Percentiles rank a stretch among this genome's conserved stretches.
Conservation (phyloP, 2,888 invertebrate species). For the Itoplectis maculator region DNA sequence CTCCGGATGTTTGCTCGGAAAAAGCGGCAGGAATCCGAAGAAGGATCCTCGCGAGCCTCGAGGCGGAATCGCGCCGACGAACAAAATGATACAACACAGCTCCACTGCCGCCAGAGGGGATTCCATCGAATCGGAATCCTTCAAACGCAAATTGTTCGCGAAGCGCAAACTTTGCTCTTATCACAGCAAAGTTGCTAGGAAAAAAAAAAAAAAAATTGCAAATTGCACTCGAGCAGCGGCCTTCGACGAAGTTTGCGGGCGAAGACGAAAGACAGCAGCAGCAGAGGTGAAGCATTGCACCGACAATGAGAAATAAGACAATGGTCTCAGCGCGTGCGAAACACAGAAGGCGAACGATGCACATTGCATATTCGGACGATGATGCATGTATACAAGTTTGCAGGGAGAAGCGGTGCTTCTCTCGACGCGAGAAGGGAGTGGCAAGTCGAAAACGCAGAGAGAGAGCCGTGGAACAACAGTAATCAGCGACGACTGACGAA, state of each 20-base stretch:
- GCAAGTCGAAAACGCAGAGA: conserved; percentile 9
- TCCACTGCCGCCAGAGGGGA: no score
- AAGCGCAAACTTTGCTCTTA: background rate
- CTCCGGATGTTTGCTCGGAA: no score
- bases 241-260: background rate
- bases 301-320: conserved; percentile 38
- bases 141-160: conserved; percentile 10
- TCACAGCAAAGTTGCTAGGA: background rate
- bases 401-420: no score
- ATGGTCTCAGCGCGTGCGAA: conserved; percentile 8
- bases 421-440: conserved; percentile 3
- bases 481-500: conserved; percentile 65
- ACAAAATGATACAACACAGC: no score
- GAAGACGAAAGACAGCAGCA: background rate
- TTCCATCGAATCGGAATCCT: background rate
- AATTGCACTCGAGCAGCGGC: conserved; percentile 5
- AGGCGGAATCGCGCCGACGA: background rate
- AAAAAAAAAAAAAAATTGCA: conserved; percentile 13
- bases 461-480: conserved; percentile 62
- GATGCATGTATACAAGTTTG: conserved; percentile 48
- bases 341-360: conserved; percentile 7
- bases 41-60: background rate
- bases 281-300: background rate
- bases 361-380: conserved; percentile 48
- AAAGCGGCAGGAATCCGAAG: no score